Evolutionary conservation across 2,888 invertebrate species (phyloP).

Genomic region (Drosophila neoperkinsi): DNA sequence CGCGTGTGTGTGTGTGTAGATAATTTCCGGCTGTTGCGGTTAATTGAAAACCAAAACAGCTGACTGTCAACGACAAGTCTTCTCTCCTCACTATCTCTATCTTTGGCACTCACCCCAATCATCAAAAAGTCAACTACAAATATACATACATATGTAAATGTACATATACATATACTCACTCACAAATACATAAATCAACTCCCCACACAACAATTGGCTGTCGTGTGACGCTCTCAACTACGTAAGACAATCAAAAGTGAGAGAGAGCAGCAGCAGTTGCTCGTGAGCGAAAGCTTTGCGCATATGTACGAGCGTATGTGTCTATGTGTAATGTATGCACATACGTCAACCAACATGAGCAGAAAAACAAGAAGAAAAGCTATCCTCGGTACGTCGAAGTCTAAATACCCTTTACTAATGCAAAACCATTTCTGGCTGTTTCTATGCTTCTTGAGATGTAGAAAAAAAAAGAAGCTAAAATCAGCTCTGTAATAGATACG

Average conservation of each 20-base stretch:
- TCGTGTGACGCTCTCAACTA: constrained; percentile 2
- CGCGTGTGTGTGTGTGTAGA: background rate
- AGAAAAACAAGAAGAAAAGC: constrained; percentile 19
- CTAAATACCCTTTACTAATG: background rate
- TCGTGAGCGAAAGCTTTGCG: constrained; percentile 15
- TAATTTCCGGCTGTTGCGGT: constrained; percentile 64
- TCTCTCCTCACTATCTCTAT: constrained; percentile 17
- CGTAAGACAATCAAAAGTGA: constrained; percentile 21
- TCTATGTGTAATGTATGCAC: background rate
- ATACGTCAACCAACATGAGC: constrained; percentile 3
- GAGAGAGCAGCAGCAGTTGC: constrained; percentile 31
- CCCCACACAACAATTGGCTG: constrained; percentile 2
- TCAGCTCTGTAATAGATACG: background rate
- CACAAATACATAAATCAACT: constrained; percentile 19
- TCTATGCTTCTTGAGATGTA: background rate
- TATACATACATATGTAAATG: constrained; percentile 23
- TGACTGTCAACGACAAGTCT: constrained; percentile 57
- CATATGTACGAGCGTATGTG: background rate
- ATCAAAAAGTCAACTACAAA: constrained; percentile 62
- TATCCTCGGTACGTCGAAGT: background rate
- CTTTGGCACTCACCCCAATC: constrained; percentile 26
- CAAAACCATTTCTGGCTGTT: constrained; percentile 29
- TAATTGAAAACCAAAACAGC: constrained; percentile 71
- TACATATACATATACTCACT: constrained; percentile 26
- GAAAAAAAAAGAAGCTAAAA: background rate